Evolutionary conservation across 2,888 invertebrate species (phyloP).

Genomic region (Autographa gamma): DNA sequence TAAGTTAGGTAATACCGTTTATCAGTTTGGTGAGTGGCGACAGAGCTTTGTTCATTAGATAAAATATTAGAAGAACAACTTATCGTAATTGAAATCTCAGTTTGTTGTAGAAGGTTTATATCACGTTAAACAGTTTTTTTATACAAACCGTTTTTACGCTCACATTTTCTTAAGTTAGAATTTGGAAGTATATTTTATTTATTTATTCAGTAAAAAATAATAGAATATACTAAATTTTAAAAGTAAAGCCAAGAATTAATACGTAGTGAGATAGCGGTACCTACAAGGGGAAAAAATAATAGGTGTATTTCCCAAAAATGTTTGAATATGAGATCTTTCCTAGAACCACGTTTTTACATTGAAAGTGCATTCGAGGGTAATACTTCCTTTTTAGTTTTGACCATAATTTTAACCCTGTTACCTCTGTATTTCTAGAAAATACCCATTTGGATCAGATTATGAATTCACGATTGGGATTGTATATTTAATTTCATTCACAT

Average conservation of each 20-base stretch:
- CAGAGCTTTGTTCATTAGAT: constrained; percentile 13
- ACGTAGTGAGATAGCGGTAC: too few relatives aligned
- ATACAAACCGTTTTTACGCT: too few relatives aligned
- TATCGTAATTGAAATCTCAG: constrained; percentile 39
- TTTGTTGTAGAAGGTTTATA: constrained; percentile 12
- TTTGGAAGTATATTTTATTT: neutral
- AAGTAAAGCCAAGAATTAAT: too few relatives aligned
- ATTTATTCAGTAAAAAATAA: neutral
- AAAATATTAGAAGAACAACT: constrained; percentile 26
- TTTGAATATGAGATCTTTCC: neutral
- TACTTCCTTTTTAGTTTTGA: neutral
- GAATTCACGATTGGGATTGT: too few relatives aligned
- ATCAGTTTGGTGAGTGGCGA: neutral
- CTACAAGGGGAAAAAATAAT: too few relatives aligned
- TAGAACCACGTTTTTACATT: neutral
- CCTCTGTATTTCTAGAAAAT: too few relatives aligned
- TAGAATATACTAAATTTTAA: neutral
- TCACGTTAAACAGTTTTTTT: neutral
- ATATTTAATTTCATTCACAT: too few relatives aligned
- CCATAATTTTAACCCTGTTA: too few relatives aligned
- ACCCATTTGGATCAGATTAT: too few relatives aligned
- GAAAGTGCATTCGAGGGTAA: neutral
- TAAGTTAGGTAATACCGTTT: too few relatives aligned
- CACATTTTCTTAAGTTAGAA: neutral
- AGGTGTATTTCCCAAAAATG: too few relatives aligned